phyloP scores from a whole-genome alignment of 2,888 invertebrate species.

The Neoaliturus tenellus region DNA sequence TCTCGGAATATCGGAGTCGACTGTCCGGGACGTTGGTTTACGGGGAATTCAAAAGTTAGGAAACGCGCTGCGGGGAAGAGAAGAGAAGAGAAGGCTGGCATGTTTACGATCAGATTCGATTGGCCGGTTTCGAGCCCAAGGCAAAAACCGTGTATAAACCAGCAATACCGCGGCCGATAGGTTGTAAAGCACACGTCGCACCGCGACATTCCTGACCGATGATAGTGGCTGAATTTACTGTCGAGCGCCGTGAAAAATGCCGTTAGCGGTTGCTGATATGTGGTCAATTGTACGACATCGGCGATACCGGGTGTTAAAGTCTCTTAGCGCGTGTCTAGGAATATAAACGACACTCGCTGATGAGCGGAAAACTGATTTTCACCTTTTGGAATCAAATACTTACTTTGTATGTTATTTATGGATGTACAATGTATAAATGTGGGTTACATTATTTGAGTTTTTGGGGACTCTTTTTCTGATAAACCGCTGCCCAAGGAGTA shows the following conservation, averaged over 20 bases:
- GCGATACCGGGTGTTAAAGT: not conserved
- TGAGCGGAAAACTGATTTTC: too few species aligned
- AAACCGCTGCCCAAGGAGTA: too few species aligned
- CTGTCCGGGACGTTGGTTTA: conserved; percentile 11
- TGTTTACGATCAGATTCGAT: conserved; percentile 25
- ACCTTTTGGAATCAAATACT: too few species aligned
- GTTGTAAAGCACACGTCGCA: conserved; percentile 26
- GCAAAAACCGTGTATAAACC: conserved; percentile 43
- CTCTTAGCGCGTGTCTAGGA: not conserved
- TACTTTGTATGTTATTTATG: too few species aligned
- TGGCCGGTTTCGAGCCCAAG: conserved; percentile 22
- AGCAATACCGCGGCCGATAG: not conserved
- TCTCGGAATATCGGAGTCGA: not conserved
- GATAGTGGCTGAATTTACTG: conserved; percentile 20
- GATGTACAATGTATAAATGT: too few species aligned
- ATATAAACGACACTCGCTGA: too few species aligned
- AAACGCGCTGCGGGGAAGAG: not conserved
- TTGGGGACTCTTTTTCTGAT: too few species aligned
- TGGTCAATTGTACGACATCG: not conserved
- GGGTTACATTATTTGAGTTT: too few species aligned
- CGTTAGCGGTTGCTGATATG: not conserved
- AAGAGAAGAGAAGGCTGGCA: conserved; percentile 29
- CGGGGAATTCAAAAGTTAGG: not conserved
- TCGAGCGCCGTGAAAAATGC: conserved; percentile 5
- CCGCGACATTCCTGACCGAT: not conserved